Conservation (phyloP, 2,797 vertebrate genomes). For the Gobio occitaniae region DNA sequence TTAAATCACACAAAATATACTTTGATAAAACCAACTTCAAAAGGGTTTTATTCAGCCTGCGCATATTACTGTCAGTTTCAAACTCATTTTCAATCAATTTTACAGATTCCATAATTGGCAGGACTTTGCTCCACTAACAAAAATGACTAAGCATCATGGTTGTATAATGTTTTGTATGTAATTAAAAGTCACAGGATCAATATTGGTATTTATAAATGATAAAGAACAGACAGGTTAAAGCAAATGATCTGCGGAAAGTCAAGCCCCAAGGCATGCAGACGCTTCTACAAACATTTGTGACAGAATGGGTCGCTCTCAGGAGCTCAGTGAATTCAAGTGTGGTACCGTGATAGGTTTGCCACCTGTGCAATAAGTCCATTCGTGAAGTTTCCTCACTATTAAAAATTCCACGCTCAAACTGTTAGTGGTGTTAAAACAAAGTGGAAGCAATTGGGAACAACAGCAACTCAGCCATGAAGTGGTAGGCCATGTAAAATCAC, state of each 20-base stretch:
- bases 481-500: too few species aligned
- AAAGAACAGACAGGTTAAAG: neutral
- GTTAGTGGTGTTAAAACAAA: too few species aligned
- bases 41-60: neutral
- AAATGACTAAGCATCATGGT: neutral
- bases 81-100: neutral
- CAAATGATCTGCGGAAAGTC: neutral
- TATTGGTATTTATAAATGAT: neutral
- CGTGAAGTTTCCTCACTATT: too few species aligned
- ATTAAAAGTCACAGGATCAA: neutral
- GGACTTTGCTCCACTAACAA: neutral
- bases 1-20: constrained; percentile 26
- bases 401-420: too few species aligned
- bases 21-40: neutral
- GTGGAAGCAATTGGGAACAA: too few species aligned
- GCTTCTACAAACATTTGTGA: too few species aligned
- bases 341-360: too few species aligned
- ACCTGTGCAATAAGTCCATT: too few species aligned
- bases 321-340: too few species aligned
- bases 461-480: too few species aligned
- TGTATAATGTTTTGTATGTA: neutral
- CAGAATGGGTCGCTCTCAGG: too few species aligned
- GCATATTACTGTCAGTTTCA: neutral
- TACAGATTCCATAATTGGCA: neutral
- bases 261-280: too few species aligned